phyloP scores from a whole-genome alignment of 2,888 invertebrate genomes.

The Acleris laterana region DNA sequence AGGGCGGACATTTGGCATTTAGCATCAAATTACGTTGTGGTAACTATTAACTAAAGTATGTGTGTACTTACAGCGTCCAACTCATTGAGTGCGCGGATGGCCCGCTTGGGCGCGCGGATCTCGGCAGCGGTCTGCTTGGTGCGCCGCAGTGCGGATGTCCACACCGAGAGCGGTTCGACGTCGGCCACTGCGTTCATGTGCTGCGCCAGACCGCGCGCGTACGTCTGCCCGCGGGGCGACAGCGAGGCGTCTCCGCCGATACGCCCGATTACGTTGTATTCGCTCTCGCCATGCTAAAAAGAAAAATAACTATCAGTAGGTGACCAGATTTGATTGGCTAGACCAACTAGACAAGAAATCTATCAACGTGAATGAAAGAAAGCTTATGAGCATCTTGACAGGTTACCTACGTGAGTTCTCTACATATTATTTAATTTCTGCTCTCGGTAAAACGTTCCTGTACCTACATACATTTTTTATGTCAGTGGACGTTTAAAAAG shows the following conservation, averaged over 20 bases:
- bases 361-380: no score
- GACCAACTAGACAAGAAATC: not conserved
- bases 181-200: slow-evolving; percentile 86
- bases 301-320: slow-evolving; percentile 28
- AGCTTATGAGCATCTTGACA: no score
- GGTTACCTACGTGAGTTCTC: no score
- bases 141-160: slow-evolving; percentile 95
- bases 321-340: not conserved
- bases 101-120: slow-evolving; percentile 91
- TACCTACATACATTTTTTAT: no score
- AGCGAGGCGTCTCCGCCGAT: slow-evolving; percentile 96
- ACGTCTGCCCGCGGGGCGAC: slow-evolving; percentile 91
- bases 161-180: slow-evolving; percentile 90
- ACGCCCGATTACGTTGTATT: slow-evolving; percentile 94
- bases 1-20: no score
- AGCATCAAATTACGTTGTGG: no score
- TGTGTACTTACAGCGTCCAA: slow-evolving; percentile 92
- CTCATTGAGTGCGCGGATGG: slow-evolving; percentile 95
- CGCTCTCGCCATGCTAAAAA: slow-evolving; percentile 95
- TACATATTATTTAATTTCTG: no score
- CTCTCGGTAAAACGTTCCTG: no score
- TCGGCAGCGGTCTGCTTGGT: slow-evolving; percentile 94
- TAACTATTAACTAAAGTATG: not conserved
- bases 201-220: slow-evolving; percentile 89
- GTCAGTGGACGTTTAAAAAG: no score